Conservation (phyloP, 2,113 vertebrate species). For the Pampusana beccarii region DNA sequence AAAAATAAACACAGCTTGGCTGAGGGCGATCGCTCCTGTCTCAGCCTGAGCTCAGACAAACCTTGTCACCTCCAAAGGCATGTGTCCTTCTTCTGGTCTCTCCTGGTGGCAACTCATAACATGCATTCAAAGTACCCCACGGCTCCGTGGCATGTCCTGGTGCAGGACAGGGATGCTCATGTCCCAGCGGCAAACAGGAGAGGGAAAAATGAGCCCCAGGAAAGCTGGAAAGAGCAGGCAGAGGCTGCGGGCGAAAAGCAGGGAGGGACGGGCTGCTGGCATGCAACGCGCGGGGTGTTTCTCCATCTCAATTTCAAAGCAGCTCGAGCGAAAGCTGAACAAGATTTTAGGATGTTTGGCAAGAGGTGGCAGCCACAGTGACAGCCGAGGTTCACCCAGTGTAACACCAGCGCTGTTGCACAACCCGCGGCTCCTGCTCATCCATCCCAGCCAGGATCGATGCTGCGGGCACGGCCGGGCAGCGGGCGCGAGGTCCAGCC, state of each 20-base stretch:
- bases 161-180: neutral
- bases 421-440: neutral
- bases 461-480: too few relatives aligned
- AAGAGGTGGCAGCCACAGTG: neutral
- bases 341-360: neutral
- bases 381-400: neutral
- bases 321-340: neutral
- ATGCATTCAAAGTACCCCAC: accelerated
- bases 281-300: accelerated
- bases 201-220: neutral
- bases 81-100: neutral
- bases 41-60: neutral
- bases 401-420: neutral
- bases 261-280: neutral
- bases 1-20: neutral
- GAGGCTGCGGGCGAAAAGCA: accelerated
- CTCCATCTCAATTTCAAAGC: neutral
- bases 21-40: neutral
- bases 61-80: accelerated
- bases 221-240: accelerated
- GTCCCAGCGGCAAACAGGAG: too few relatives aligned
- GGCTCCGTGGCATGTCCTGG: neutral
- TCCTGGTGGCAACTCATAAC: accelerated
- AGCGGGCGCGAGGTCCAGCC: too few relatives aligned
- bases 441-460: accelerated